These are phyloP conservation scores for Troglohyphantes excavatus DNA, from an alignment of 2,888 invertebrate genomes.

Conservation along the genomic window DNA sequence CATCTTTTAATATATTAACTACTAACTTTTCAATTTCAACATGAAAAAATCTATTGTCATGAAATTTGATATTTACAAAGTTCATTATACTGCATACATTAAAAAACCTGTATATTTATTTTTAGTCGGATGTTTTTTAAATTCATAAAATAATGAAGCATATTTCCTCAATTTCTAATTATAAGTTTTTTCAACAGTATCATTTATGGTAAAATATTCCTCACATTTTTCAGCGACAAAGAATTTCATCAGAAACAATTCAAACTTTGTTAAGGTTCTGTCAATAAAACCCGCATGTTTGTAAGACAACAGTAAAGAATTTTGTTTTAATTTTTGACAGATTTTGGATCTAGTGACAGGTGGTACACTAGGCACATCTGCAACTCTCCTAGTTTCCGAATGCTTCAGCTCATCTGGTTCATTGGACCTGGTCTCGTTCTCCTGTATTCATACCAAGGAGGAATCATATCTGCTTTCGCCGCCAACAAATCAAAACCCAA, in stretches of 20 bases:
- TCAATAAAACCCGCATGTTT: not conserved
- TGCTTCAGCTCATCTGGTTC: conserved; percentile 23
- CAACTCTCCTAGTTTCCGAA: conserved; percentile 2
- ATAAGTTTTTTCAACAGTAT: too few relatives aligned
- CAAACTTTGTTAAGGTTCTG: not conserved
- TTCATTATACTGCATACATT: too few relatives aligned
- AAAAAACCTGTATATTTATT: too few relatives aligned
- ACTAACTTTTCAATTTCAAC: too few relatives aligned
- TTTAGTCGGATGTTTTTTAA: too few relatives aligned
- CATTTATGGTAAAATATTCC: too few relatives aligned
- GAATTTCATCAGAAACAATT: not conserved
- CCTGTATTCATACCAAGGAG: conserved; percentile 31
- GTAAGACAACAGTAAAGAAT: not conserved
- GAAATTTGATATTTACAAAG: too few relatives aligned
- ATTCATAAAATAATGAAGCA: too few relatives aligned
- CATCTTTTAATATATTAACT: too few relatives aligned
- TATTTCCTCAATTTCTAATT: too few relatives aligned
- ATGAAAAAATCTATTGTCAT: too few relatives aligned
- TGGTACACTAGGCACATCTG: conserved; percentile 18
- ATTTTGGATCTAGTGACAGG: not conserved
- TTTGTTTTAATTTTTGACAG: not conserved
- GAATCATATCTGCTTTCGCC: conserved; percentile 40
- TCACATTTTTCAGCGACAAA: not conserved
- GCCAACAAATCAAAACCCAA: conserved; percentile 28
- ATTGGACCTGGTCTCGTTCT: conserved; percentile 26